These are phyloP conservation scores for Paramormyrops hopkinsi DNA, from an alignment of 2,797 vertebrate species.

Conservation along the genomic window DNA sequence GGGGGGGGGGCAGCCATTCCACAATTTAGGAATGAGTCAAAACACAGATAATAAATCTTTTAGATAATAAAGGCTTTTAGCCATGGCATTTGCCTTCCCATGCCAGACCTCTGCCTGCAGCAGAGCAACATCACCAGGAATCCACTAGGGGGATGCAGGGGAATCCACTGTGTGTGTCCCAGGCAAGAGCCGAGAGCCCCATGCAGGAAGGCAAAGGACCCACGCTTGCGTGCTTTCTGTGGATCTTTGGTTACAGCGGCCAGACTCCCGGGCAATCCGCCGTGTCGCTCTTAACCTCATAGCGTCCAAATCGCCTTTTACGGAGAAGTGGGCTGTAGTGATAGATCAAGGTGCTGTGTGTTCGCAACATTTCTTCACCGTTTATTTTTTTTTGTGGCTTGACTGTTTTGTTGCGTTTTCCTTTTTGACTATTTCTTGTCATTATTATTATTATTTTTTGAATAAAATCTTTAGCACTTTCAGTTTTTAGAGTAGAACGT, in stretches of 20 bases:
- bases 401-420: neutral
- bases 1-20: neutral
- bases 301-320: slow-evolving; percentile 22
- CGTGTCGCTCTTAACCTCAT: neutral
- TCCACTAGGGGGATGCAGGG: slow-evolving; percentile 24
- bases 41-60: slow-evolving; percentile 32
- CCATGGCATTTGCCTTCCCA: neutral
- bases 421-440: neutral
- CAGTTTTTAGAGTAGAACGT: slow-evolving; percentile 9
- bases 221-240: slow-evolving; percentile 37
- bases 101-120: neutral
- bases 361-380: slow-evolving; percentile 24
- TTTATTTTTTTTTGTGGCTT: neutral
- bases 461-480: slow-evolving; percentile 17
- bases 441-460: neutral
- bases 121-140: slow-evolving; percentile 35
- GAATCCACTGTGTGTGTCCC: neutral
- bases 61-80: neutral
- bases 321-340: neutral
- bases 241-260: slow-evolving; percentile 57
- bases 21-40: slow-evolving; percentile 28
- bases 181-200: neutral
- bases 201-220: slow-evolving; percentile 23
- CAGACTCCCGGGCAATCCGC: slow-evolving; percentile 11
- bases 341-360: slow-evolving; percentile 28